Conservation (phyloP, 2,888 invertebrate genomes). For the Apotomis betuletana region DNA sequence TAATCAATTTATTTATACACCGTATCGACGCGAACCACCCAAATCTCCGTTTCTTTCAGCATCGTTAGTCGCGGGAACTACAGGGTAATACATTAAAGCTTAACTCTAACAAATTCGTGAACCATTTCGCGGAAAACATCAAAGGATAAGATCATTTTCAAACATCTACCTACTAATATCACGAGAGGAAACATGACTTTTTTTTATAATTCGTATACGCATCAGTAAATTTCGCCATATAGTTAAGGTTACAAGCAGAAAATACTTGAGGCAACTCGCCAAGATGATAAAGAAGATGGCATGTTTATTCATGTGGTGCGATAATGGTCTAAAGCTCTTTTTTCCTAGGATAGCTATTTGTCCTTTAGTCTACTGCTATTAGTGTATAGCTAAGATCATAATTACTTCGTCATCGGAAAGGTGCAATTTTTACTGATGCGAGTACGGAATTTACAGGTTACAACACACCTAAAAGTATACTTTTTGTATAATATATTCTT, state of each 20-base stretch:
- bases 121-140: constrained; percentile 63
- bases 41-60: constrained; percentile 17
- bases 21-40: background rate
- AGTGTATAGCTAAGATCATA: too few relatives aligned
- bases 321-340: too few relatives aligned
- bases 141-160: constrained; percentile 54
- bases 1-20: constrained; percentile 7
- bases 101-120: constrained; percentile 75
- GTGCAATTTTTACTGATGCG: constrained; percentile 10
- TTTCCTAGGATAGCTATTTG: too few relatives aligned
- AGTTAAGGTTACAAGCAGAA: background rate
- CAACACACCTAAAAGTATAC: constrained; percentile 42
- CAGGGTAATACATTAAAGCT: constrained; percentile 65
- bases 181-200: constrained; percentile 70
- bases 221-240: constrained; percentile 17
- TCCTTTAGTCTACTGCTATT: too few relatives aligned
- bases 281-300: too few relatives aligned
- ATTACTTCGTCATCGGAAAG: too few relatives aligned
- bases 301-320: too few relatives aligned
- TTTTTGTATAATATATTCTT: constrained; percentile 33
- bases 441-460: constrained; percentile 19
- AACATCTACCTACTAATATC: constrained; percentile 76
- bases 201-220: constrained; percentile 42
- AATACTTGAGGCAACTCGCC: too few relatives aligned
- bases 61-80: constrained; percentile 2